Percentiles rank a stretch among this genome's conserved stretches.
phyloP scores from a whole-genome alignment of 2,888 invertebrate genomes.

The Smittia aterrima region DNA sequence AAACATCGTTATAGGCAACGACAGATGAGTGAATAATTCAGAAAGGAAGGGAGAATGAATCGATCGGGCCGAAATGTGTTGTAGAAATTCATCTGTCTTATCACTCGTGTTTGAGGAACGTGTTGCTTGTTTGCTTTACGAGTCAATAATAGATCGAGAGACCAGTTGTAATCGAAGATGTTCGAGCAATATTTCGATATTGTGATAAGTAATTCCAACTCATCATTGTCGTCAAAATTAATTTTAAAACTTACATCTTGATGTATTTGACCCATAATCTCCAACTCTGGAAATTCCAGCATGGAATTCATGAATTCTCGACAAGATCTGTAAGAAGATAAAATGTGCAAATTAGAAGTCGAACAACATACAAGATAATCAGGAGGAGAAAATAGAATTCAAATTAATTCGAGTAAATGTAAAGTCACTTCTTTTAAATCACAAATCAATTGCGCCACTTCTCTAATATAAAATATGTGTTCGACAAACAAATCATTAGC shows the following conservation, averaged over 20 bases:
- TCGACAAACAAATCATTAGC: constrained; percentile 28
- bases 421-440: background rate
- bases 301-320: background rate
- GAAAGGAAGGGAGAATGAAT: too few species aligned
- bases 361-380: background rate
- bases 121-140: background rate
- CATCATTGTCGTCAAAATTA: too few species aligned
- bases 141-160: too few species aligned
- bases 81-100: background rate
- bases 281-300: constrained; percentile 14
- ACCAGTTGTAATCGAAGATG: too few species aligned
- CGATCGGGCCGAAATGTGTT: too few species aligned
- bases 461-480: background rate
- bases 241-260: constrained; percentile 35
- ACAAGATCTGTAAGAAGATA: background rate
- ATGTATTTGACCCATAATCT: constrained; percentile 22
- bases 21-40: too few species aligned
- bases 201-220: too few species aligned
- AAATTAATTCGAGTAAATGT: constrained; percentile 16
- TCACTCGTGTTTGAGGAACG: background rate
- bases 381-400: constrained; percentile 1
- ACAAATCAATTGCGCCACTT: constrained; percentile 4
- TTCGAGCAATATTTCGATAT: too few species aligned
- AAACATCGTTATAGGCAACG: too few species aligned
- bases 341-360: background rate